Conservation (phyloP, 2,113 vertebrate genomes). For the Cyanoramphus novaezelandiae region DNA sequence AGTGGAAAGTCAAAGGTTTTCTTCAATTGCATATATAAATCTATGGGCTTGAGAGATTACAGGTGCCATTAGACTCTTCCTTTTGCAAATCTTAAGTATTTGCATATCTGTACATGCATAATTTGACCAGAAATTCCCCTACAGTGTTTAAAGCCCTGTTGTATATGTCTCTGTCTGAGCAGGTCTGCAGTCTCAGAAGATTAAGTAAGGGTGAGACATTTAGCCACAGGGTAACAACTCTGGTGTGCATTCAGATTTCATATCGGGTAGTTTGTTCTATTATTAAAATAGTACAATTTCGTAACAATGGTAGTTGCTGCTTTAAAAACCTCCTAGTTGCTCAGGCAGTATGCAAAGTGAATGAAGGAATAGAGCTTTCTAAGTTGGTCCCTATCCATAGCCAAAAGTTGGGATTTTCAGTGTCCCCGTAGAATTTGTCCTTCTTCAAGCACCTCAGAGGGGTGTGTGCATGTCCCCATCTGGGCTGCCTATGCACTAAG, state of each 20-base stretch:
- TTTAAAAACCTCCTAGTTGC: background rate
- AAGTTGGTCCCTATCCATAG: background rate
- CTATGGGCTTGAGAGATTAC: background rate
- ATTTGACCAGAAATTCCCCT: slow-evolving; percentile 38
- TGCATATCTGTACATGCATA: slow-evolving; percentile 23
- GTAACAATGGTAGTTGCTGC: background rate
- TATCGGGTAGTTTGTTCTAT: background rate
- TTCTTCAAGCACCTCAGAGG: background rate
- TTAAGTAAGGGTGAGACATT: slow-evolving; percentile 48
- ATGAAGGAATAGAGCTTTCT: background rate
- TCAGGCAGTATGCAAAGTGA: background rate
- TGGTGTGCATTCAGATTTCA: background rate
- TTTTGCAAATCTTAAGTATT: background rate
- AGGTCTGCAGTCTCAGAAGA: slow-evolving; percentile 11
- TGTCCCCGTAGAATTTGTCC: background rate
- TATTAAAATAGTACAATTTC: background rate
- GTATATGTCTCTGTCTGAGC: background rate
- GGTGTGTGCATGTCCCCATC: rapidly evolving
- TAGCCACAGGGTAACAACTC: slow-evolving; percentile 26
- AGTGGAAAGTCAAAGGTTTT: slow-evolving; percentile 2
- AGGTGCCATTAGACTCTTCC: slow-evolving; percentile 25
- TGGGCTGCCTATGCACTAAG: background rate
- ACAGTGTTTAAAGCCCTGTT: slow-evolving; percentile 1
- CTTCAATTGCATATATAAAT: background rate
- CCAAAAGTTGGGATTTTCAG: background rate